Base-by-base conservation (phyloP, 1,140 invertebrate genomes). In the Rhopalosiphum maidis region DNA sequence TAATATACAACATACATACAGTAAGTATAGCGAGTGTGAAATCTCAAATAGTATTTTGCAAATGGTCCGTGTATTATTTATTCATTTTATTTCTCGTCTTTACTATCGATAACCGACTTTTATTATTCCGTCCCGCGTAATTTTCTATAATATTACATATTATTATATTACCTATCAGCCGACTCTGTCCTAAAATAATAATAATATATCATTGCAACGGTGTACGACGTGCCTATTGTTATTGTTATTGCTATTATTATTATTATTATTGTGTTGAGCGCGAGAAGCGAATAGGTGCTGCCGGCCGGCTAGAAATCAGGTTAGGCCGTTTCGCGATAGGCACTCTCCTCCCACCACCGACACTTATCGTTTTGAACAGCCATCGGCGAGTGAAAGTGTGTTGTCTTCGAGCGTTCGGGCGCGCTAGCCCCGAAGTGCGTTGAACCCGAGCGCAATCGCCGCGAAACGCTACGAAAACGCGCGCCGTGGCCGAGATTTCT, bases 281-380 rank as follows among this genome's bases (percentile, higher is more conserved):
- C 60, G 30, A 35, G 46, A 48, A 51, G 48, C 48, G 48, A 51
- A 51, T 21, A 51, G 25, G 30, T 43, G 37, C 22, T 48, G 43
- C 86, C 46, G 86, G 86, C 86, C 86, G 86, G 86, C 86, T 90
- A 54, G 88, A 90, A 90, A 90, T 90, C 37, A 41, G 88, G 88
- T 90, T 90, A 90, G 88, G 51, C 88, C 51, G 88, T 90, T 41
- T 90, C 88, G 88, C 88, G 51, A 35, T 68, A 68, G 30, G 54
- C 60, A 11, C 15, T 30, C 0, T 23, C 60, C 30, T 18, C 30
- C 15, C 60, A 18, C 60, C 60, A n/a, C 60, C 30, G 5, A 68
- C 30, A n/a, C 15, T 83, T 83, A 7, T 37, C 35, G 83, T 43
- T 41, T 41, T 11, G 88, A 25, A 37, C 54, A 15, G 88, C 88